Evolutionary conservation across 2,888 invertebrate species (phyloP), one percentile per base, ranked within the genome.

Genomic region (Cepaea hortensis): DNA sequence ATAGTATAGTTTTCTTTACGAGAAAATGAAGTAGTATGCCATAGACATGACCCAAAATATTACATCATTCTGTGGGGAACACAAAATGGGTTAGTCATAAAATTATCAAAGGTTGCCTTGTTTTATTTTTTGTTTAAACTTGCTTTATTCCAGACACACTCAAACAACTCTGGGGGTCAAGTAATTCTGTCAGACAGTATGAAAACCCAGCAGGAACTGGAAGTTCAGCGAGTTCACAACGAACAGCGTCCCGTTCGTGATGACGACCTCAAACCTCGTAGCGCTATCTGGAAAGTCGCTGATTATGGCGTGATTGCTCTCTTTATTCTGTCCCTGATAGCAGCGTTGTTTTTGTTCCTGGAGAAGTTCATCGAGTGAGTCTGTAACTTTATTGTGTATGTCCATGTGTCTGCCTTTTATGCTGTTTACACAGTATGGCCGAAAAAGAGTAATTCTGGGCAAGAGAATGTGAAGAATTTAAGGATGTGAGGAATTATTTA

Each of bases 291-390:
- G 89, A 87, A 84, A 83, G 88, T 88, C 46, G 89, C 89, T 18
- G 89, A 89, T 75, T 86, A 89, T 68, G 87, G 85, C 18, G 89
- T 89, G 50, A 87, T 89, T 35, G 82, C 81, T 20, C 80, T 89
- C 20, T 89, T 89, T 81, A 77, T 87, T 46, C 68, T 89, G 65
- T 83, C 87, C 50, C 70, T 87, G 61, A 65, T 87, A 18, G 85
- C 87, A 68, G 87, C 89, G 50, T 46, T 89, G 23, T 85, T 88
- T 77, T 80, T 89, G 61, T 86, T 85, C 46, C 65, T 89, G 72
- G 89, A 89, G 72, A 89, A 87, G 68, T 79, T 87, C 65, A n/a
- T 87, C 0, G 81, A 87, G 87, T 87, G 81, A 81, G 87, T 85
- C 23, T 55, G 9, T 75, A 9, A 76, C 11, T 20, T 18, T 76